Conservation (phyloP, 1,140 invertebrate species). For the Paralvinella palmiformis region DNA sequence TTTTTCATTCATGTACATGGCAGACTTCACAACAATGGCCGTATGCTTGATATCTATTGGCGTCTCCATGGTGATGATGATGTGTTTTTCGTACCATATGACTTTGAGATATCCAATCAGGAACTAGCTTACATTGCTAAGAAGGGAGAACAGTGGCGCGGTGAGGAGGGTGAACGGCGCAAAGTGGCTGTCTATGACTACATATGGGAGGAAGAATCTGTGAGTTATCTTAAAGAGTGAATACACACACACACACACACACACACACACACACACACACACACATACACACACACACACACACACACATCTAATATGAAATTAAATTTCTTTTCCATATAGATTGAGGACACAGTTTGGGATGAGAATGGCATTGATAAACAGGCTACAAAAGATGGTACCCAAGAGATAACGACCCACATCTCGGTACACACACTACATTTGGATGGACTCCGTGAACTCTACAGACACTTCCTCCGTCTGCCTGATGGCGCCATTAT, state of each 20-base stretch:
- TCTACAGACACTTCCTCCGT: conserved; percentile 43
- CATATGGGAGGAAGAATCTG: conserved; percentile 46
- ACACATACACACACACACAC: background rate
- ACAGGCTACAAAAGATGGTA: conserved; percentile 21
- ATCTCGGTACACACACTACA: conserved; percentile 44
- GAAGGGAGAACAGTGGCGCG: conserved; percentile 42
- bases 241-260: background rate
- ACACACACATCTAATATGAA: background rate
- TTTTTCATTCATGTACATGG: too few relatives aligned
- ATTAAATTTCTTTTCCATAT: background rate
- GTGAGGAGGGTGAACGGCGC: conserved; percentile 42
- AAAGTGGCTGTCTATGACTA: conserved; percentile 46
- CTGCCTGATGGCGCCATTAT: conserved; percentile 45
- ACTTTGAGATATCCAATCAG: conserved; percentile 45
- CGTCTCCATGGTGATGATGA: conserved; percentile 40
- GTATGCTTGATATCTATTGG: conserved; percentile 45
- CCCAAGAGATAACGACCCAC: conserved; percentile 34
- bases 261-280: background rate
- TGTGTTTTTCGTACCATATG: conserved; percentile 44
- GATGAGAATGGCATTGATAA: conserved; percentile 28
- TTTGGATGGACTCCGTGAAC: conserved; percentile 41
- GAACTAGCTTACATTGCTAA: conserved; percentile 38
- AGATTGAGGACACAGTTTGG: conserved; percentile 41
- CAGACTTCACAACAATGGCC: conserved; percentile 47
- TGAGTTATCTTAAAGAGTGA: conserved; percentile 17